Evolutionary conservation across 1,140 invertebrate species (phyloP).

Genomic region (Lordiphosa clarofinis): DNA sequence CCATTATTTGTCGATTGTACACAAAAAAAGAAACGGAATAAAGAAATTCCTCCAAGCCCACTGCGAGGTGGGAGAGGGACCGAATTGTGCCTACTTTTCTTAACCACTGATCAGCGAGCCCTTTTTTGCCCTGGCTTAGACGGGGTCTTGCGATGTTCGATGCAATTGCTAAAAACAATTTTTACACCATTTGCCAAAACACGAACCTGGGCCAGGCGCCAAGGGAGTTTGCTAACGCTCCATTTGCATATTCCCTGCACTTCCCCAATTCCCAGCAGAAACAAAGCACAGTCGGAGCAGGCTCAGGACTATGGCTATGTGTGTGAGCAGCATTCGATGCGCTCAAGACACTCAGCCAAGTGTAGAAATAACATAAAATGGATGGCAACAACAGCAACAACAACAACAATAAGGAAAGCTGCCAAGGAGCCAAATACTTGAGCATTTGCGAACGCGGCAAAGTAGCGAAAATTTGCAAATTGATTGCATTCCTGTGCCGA

Average conservation of each 20-base stretch:
- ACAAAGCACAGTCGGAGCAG: slow-evolving; percentile 14
- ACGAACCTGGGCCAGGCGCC: slow-evolving; percentile 32
- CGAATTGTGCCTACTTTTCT: slow-evolving; percentile 39
- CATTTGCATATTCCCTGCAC: slow-evolving; percentile 54
- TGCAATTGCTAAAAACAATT: slow-evolving; percentile 58
- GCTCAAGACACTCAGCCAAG: slow-evolving; percentile 60
- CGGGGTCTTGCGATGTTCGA: slow-evolving; percentile 30
- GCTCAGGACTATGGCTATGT: too few relatives aligned
- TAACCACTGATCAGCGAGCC: slow-evolving; percentile 57
- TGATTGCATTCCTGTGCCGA: slow-evolving; percentile 76
- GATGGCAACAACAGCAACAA: slow-evolving; percentile 49
- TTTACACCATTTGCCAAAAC: slow-evolving; percentile 64
- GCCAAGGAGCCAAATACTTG: slow-evolving; percentile 73
- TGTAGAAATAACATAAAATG: slow-evolving; percentile 72
- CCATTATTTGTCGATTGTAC: slow-evolving; percentile 71
- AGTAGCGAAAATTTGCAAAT: slow-evolving; percentile 79
- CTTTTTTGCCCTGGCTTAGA: slow-evolving; percentile 22
- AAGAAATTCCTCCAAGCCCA: slow-evolving; percentile 1
- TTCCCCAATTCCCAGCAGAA: slow-evolving; percentile 11
- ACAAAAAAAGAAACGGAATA: slow-evolving; percentile 37
- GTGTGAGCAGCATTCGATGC: slow-evolving; percentile 46
- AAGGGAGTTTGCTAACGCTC: slow-evolving; percentile 31
- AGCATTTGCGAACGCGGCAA: slow-evolving; percentile 76
- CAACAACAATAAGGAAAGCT: slow-evolving; percentile 36
- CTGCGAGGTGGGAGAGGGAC: slow-evolving; percentile 8